Base-by-base conservation (phyloP, 2,113 vertebrate genomes). In the Parus major region DNA sequence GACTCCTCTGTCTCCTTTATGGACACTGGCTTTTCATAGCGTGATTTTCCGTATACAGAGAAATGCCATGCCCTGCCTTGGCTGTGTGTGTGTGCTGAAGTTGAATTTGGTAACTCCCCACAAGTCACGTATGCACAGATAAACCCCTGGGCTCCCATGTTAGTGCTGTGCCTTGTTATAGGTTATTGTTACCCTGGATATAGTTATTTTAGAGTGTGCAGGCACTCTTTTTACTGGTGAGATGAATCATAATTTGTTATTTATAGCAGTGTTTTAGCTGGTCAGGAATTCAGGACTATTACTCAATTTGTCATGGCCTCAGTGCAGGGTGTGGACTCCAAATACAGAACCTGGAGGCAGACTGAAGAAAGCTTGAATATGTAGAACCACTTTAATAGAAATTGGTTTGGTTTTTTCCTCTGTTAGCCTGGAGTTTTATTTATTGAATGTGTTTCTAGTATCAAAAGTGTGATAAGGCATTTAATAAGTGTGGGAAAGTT, bases 191-290 rank as follows among this genome's bases (percentile, higher is more conserved):
- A 47, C 60, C 33, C 4, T 14, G 33, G 39, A 16, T 63, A 55
- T 33, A 46, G 11, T 64, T 75, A 11, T 75, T 88, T 79, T 76
- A 19, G 64, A 64, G 44, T 31, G 7, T 15, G 23, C n/a, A 9
- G 73, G 41, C 70, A 15, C 15, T 84, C 21, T 57, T 39, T 23
- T 63, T 52, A 8, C 28, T 68, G 36, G 44, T 49, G 81, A 42
- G n/a, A 25, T 89, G 80, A 81, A 87, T 55, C 19, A 68, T 44
- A 66, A 49, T 33, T 55, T 47, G 66, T 66, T 96, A 94, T 96
- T 94, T 95, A 92, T 95, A 96, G 88, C 64, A 9, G 5, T 95
- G 92, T 73, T 94, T 82, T 71, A 92, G 47, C 21, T 83, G 49
- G 52, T 53, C 18, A 83, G 92, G 93, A 92, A 93, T 93, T 90